Conservation (phyloP, 1,140 invertebrate genomes). For the Nasonia longicornis region DNA sequence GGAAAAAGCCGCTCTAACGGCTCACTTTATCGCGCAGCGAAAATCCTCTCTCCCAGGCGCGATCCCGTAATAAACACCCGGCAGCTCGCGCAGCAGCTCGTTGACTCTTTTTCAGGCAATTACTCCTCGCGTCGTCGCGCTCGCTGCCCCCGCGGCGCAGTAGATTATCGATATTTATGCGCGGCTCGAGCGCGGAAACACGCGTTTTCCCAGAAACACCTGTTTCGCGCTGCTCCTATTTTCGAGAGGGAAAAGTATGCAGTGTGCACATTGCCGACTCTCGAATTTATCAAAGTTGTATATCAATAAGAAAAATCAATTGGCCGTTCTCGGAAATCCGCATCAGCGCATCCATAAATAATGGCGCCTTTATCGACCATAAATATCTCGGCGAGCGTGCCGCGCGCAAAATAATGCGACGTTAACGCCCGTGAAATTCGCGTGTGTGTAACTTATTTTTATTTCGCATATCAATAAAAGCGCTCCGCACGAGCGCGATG, state of each 20-base stretch:
- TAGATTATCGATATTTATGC: slow-evolving; percentile 46
- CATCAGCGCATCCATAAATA: slow-evolving; percentile 31
- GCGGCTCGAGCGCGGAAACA: slow-evolving; percentile 22
- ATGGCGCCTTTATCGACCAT: slow-evolving; percentile 27
- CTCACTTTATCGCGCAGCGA: background rate
- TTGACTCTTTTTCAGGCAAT: slow-evolving; percentile 30
- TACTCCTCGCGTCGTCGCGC: slow-evolving; percentile 24
- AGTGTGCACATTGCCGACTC: too few species aligned
- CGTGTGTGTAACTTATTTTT: slow-evolving; percentile 38
- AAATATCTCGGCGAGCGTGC: slow-evolving; percentile 23
- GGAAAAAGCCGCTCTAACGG: background rate
- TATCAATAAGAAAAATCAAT: slow-evolving; percentile 32
- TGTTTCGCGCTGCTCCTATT: slow-evolving; percentile 33
- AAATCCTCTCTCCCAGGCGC: background rate
- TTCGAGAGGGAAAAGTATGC: slow-evolving; percentile 36
- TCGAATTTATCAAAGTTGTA: slow-evolving; percentile 21
- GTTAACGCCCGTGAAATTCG: slow-evolving; percentile 32
- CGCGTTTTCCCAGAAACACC: slow-evolving; percentile 40
- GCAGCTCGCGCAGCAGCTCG: background rate
- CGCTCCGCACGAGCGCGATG: background rate
- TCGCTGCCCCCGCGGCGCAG: background rate
- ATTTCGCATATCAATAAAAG: slow-evolving; percentile 28
- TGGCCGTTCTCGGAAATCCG: slow-evolving; percentile 34
- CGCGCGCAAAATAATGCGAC: slow-evolving; percentile 27
- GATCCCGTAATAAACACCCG: slow-evolving; percentile 21